Evolutionary conservation across 2,113 vertebrate genomes (phyloP), one percentile per base, ranked within the genome.

Genomic region (Muntiacus reevesi): DNA sequence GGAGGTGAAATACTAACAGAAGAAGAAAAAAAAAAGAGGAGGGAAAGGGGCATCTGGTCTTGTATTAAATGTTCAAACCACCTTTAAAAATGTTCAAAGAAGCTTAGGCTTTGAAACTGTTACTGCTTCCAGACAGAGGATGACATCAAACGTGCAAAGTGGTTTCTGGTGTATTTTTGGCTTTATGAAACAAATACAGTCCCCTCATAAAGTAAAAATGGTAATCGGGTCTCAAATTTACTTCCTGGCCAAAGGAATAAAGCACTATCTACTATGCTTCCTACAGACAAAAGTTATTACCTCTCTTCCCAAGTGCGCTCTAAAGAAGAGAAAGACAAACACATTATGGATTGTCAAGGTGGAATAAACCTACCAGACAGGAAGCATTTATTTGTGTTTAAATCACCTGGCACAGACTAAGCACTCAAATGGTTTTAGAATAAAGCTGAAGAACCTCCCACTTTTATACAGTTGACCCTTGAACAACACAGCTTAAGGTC

Each of bases 51-150:
- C 8, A 74, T 19, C 17, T 19, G 55, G 16, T 67, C 28, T 91
- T 83, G 82, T 74, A 98, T 64, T 85, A 92, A 92, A 76, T 84
- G 40, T 79, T 74, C 57, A 93, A 96, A 91, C 13, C 19, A 57
- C 76, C 50, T 96, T 87, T 76, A 81, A 96, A 92, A 96, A 92
- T 45, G n/a, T 45, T 89, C 52, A 90, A 94, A 79, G 57, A 33
- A 93, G 78, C 47, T 92, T 71, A 85, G 59, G 19, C 14, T 94
- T 76, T 87, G 67, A 97, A 95, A 96, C 95, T 84, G 47, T 93
- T 95, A 89, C 13, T 79, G 40, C 64, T 98, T 94, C n/a, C 25
- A 86, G 45, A 89, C 28, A 67, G 0, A 86, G 43, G 45, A 96
- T 55, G 33, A 93, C 79, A 86, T 87, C 57, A 89, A 90, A 96